A percentile compares a stretch with the other conserved stretches of the same genome.
Evolutionary conservation across 1,140 invertebrate species (phyloP).

Genomic region (Trigoniulus corallinus): DNA sequence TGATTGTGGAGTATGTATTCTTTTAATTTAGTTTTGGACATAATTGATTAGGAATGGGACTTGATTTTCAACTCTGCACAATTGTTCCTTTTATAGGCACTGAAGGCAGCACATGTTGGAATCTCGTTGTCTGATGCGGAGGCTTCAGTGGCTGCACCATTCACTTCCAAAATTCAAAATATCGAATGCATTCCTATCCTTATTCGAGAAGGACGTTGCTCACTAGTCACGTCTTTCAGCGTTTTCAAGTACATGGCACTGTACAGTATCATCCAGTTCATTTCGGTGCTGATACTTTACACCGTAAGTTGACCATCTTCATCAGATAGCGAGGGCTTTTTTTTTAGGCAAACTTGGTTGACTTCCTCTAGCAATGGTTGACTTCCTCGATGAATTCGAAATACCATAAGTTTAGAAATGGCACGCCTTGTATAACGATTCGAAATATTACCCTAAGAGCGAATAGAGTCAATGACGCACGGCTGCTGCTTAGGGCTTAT

Average conservation of each 20-base stretch:
- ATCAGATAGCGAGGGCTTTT: no score
- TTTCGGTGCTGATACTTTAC: conserved; percentile 81
- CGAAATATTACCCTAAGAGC: no score
- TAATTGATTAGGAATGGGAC: neutral
- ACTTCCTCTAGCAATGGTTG: conserved; percentile 39
- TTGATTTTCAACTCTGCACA: neutral
- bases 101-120: conserved; percentile 85
- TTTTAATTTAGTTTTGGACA: conserved; percentile 3
- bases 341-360: neutral
- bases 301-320: conserved; percentile 25
- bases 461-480: no score
- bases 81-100: conserved; percentile 27
- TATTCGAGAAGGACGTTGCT: conserved; percentile 63
- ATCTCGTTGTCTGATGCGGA: conserved; percentile 87
- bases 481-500: no score
- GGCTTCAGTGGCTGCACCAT: conserved; percentile 84
- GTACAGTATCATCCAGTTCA: conserved; percentile 78
- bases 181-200: conserved; percentile 67
- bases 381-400: conserved; percentile 21
- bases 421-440: conserved; percentile 33
- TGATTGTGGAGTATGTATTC: conserved; percentile 52
- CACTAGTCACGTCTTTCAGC: conserved; percentile 84
- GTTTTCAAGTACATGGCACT: conserved; percentile 96
- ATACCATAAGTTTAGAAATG: conserved; percentile 35
- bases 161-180: conserved; percentile 75